Percentiles rank a stretch among this genome's conserved stretches.
Conservation (phyloP, 2,797 vertebrate genomes). For the Scolopax bukidnonensis region DNA sequence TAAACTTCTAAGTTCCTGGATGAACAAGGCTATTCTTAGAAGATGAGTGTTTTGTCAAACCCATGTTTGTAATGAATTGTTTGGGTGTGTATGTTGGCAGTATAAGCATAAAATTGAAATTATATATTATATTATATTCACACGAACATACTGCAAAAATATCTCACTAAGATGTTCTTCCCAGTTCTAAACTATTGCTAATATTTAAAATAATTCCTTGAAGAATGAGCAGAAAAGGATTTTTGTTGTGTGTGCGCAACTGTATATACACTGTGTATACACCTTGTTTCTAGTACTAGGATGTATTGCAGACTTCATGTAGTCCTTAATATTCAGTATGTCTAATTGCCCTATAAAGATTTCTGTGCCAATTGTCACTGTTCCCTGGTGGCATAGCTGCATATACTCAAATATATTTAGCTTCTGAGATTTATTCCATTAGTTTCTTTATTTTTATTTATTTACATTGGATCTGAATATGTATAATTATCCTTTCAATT, state of each 20-base stretch:
- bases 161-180: background rate
- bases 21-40: background rate
- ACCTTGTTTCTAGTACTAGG: background rate
- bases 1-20: background rate
- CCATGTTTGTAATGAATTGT: background rate
- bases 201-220: background rate
- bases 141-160: background rate
- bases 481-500: slow-evolving; percentile 46
- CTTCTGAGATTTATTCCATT: slow-evolving; percentile 36
- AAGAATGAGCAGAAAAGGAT: background rate
- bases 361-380: background rate
- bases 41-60: background rate
- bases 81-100: background rate
- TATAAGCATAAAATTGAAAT: background rate
- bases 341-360: background rate
- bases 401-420: slow-evolving; percentile 4
- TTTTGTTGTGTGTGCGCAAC: background rate
- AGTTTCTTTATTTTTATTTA: slow-evolving; percentile 28
- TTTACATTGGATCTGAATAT: slow-evolving; percentile 41
- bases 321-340: background rate
- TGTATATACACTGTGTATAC: background rate
- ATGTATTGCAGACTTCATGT: background rate
- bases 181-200: background rate
- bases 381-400: background rate
- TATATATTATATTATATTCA: background rate